phyloP scores from a whole-genome alignment of 2,888 invertebrate genomes.

The Stenotaenia linearis region DNA sequence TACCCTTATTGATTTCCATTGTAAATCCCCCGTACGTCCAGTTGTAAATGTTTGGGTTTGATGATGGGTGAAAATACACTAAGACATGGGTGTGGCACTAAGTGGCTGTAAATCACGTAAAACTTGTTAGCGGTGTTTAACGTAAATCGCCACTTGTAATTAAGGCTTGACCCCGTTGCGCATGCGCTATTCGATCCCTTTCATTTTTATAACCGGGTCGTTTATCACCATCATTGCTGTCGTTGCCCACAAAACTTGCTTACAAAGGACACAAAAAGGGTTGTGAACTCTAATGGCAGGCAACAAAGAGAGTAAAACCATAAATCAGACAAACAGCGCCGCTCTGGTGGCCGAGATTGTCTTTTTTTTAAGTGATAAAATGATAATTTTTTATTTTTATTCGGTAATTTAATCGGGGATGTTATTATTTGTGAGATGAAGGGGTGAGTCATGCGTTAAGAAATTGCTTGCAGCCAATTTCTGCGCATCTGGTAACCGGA shows the following conservation, averaged over 20 bases:
- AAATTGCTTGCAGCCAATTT: background rate
- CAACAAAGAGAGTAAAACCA: background rate
- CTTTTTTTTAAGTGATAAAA: background rate
- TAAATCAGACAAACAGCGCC: background rate
- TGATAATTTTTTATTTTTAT: background rate
- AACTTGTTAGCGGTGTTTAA: background rate
- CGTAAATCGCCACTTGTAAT: background rate
- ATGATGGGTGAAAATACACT: background rate
- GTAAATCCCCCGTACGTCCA: background rate
- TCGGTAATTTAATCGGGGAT: background rate
- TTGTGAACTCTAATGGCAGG: background rate
- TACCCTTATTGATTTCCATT: background rate
- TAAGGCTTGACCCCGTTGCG: background rate
- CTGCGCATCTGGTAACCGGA: background rate
- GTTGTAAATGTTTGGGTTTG: background rate
- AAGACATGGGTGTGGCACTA: background rate
- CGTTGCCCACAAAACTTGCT: background rate
- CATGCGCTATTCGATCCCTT: background rate
- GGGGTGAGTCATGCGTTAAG: background rate
- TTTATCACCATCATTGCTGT: conserved; percentile 2
- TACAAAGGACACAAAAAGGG: conserved; percentile 9
- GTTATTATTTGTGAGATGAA: background rate
- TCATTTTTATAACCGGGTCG: background rate
- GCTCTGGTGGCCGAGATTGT: background rate
- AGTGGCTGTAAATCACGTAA: background rate